Percentiles rank a stretch among this genome's conserved stretches.
Evolutionary conservation across 2,113 vertebrate genomes (phyloP).

Genomic region (Caracal caracal): DNA sequence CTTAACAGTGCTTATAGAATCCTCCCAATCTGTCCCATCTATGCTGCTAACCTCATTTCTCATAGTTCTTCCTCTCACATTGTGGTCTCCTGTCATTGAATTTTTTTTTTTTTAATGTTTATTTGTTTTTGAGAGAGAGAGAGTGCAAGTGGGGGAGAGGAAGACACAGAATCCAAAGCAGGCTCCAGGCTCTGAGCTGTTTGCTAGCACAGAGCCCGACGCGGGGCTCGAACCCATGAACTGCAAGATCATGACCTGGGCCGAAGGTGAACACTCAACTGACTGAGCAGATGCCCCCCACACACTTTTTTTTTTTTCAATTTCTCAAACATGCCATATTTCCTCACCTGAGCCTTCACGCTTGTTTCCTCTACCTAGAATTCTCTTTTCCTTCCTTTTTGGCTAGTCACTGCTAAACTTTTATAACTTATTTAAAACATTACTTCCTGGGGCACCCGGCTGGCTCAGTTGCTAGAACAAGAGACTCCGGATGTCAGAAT

Average conservation of each 20-base stretch:
- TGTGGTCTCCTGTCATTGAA: neutral
- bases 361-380: neutral
- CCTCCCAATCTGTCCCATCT: neutral
- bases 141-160: too few relatives aligned
- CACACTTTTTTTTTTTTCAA: neutral
- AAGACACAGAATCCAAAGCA: too few relatives aligned
- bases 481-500: neutral
- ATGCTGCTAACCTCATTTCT: neutral
- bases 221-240: too few relatives aligned
- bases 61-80: neutral
- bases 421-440: constrained; percentile 15
- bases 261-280: too few relatives aligned
- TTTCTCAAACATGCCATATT: neutral
- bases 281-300: too few relatives aligned
- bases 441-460: neutral
- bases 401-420: constrained; percentile 5
- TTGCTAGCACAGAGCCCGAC: too few relatives aligned
- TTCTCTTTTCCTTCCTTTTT: constrained; percentile 2
- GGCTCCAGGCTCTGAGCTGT: too few relatives aligned
- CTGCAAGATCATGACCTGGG: too few relatives aligned
- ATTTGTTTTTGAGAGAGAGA: too few relatives aligned
- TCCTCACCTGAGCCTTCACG: neutral
- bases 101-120: neutral
- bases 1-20: neutral
- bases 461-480: neutral